These are phyloP conservation scores for Arctopsyche grandis DNA, from an alignment of 1,140 invertebrate genomes.

Conservation along the genomic window DNA sequence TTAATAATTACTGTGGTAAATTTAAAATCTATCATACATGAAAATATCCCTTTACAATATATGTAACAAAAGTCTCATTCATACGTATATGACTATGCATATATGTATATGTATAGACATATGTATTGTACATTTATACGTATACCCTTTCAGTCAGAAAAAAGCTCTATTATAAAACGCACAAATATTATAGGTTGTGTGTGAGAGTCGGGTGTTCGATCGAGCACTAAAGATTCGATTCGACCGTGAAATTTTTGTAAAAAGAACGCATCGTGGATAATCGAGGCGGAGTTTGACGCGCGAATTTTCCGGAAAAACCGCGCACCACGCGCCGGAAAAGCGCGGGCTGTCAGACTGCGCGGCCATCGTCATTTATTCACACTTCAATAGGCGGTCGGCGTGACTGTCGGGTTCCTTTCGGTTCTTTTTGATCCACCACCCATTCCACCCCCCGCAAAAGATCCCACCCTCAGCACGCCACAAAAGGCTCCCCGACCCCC, in stretches of 20 bases:
- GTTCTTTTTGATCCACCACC: conserved; percentile 26
- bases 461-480: neutral
- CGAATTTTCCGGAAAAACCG: conserved; percentile 7
- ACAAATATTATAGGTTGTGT: too few relatives aligned
- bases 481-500: neutral
- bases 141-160: too few relatives aligned
- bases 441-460: neutral
- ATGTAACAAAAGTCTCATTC: too few relatives aligned
- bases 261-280: neutral
- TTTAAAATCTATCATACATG: too few relatives aligned
- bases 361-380: conserved; percentile 38
- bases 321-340: neutral
- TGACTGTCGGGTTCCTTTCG: conserved; percentile 35
- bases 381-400: conserved; percentile 33
- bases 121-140: too few relatives aligned
- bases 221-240: neutral
- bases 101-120: neutral
- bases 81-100: neutral
- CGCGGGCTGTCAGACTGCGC: neutral
- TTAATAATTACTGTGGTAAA: too few relatives aligned
- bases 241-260: neutral
- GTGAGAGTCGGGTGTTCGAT: neutral
- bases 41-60: too few relatives aligned
- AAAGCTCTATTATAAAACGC: too few relatives aligned
- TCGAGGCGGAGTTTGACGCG: neutral